Conservation (phyloP, 2,888 invertebrate genomes). For the Pseudoips prasinana region DNA sequence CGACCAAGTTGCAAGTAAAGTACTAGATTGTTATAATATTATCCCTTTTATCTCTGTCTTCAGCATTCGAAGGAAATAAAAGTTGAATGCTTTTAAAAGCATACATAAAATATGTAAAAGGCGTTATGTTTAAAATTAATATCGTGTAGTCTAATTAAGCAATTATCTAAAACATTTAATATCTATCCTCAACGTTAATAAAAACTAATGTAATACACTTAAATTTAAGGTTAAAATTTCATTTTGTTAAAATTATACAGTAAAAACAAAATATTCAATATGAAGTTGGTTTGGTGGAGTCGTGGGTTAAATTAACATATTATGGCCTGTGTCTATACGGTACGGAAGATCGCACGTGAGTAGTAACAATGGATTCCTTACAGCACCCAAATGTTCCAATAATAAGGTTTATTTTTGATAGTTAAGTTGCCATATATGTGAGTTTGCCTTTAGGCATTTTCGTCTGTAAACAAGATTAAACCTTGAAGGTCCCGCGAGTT, state of each 20-base stretch:
- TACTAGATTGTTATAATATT: too few relatives aligned
- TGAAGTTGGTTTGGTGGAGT: slow-evolving; percentile 47
- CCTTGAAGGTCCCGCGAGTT: slow-evolving; percentile 41
- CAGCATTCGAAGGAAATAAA: too few relatives aligned
- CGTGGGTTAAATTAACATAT: slow-evolving; percentile 60
- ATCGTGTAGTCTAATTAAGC: too few relatives aligned
- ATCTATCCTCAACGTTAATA: too few relatives aligned
- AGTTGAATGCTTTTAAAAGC: too few relatives aligned
- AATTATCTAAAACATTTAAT: too few relatives aligned
- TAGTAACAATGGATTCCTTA: background rate
- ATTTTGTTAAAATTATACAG: slow-evolving; percentile 57
- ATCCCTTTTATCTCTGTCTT: too few relatives aligned
- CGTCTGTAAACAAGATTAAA: slow-evolving; percentile 54
- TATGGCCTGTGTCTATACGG: slow-evolving; percentile 48
- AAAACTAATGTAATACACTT: background rate
- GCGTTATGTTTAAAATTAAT: too few relatives aligned
- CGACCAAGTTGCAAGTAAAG: too few relatives aligned
- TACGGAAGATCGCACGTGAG: slow-evolving; percentile 13
- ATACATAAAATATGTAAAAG: too few relatives aligned
- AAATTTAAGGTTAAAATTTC: slow-evolving; percentile 38
- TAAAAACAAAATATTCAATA: slow-evolving; percentile 64
- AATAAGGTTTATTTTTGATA: background rate
- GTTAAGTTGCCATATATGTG: background rate
- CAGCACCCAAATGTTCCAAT: background rate
- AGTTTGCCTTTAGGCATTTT: slow-evolving; percentile 33